A percentile compares a stretch with the other conserved stretches of the same genome.
These are phyloP conservation scores for Sphaerodactylus townsendi DNA, from an alignment of 2,113 vertebrate genomes.

Conservation along the genomic window DNA sequence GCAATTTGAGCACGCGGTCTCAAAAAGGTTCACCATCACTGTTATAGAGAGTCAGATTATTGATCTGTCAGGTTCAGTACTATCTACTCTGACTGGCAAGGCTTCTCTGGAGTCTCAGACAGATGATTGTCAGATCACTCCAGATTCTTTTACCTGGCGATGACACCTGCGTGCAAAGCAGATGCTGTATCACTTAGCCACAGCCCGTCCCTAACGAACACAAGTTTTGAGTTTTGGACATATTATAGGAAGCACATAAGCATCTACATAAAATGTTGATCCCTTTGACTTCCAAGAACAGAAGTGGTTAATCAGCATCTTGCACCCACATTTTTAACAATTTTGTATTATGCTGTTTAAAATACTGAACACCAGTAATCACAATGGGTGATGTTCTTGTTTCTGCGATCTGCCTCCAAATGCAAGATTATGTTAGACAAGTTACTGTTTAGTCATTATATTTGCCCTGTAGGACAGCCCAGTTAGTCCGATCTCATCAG, in stretches of 20 bases:
- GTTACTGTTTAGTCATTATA: neutral
- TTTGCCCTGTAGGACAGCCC: neutral
- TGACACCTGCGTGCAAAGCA: too few species aligned
- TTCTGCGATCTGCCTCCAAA: neutral
- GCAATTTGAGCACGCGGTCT: too few species aligned
- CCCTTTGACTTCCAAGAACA: neutral
- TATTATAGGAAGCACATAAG: neutral
- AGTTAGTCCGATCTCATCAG: too few species aligned
- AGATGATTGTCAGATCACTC: too few species aligned
- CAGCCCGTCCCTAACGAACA: too few species aligned
- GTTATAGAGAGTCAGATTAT: too few species aligned
- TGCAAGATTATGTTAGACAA: neutral
- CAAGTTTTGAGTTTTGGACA: neutral
- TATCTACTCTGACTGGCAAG: too few species aligned
- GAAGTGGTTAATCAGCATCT: neutral
- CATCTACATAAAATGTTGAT: neutral
- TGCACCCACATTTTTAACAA: neutral
- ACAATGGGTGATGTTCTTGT: neutral
- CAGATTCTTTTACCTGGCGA: too few species aligned
- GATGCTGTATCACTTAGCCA: too few species aligned
- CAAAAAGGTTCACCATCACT: too few species aligned
- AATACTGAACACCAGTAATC: neutral
- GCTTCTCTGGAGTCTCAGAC: too few species aligned
- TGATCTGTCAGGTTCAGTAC: too few species aligned
- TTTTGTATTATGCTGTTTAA: neutral